Base-by-base conservation (phyloP, 2,113 vertebrate species). In the Patagioenas fasciata region DNA sequence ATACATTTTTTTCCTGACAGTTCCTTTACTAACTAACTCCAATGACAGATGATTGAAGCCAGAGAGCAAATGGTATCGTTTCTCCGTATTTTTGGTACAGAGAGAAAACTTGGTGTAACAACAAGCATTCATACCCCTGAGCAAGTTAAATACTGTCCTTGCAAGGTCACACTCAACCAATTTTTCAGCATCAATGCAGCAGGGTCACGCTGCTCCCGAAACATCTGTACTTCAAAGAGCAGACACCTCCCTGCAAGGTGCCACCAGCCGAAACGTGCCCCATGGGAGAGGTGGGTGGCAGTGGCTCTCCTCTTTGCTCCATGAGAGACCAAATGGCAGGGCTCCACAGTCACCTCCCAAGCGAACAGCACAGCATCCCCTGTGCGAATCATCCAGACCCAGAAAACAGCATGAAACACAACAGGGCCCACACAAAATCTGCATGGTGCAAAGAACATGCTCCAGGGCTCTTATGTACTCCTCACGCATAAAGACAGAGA, bases 1-100 rank as follows among this genome's bases (percentile, higher is more conserved):
- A 92, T 48, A 42, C 32, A 11, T 36, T 56, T 60, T 85, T 87
- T 71, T 57, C 56, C 65, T 84, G 75, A 72, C 95, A 95, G 75
- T n/a, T 96, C 40, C 75, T 83, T 84, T 84, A 60, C 80, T 26
- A 90, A 75, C 67, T 77, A 92, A 57, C 48, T 90, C 77, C 80
- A 62, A 1, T 58, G 73, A 94, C 78, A 69, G 38, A 74, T 91
- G 77, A 93, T 2, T 58, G 62, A 95, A 92, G 47, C 47, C 57
- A 71, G 65, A 40, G 42, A 94, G 40, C 67, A 95, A 91, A 86
- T 31, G 19, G 48, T 53, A 28, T 4, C 3, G 2, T 36, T 93
- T 81, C 56, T 87, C 61, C 70, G 0, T 36, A 85, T 61, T 85
- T 93, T 74, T 85, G 78, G 73, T 64, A 47, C 56, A 40, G 42